Evolutionary conservation across 2,888 invertebrate genomes (phyloP).

Genomic region (Eupithecia subumbrata): DNA sequence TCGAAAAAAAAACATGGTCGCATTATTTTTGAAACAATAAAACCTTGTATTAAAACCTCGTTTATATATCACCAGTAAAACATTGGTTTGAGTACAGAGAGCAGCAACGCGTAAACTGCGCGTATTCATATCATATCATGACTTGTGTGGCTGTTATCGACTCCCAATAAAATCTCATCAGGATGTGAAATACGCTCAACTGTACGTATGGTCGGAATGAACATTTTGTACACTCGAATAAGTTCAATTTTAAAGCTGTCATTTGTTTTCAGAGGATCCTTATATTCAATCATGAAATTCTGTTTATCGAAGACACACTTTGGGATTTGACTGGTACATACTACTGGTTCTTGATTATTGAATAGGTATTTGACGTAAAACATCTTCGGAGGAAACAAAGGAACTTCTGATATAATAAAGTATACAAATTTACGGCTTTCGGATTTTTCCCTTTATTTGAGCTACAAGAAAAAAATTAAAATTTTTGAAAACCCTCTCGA

Average conservation of each 20-base stretch:
- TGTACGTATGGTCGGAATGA: not conserved
- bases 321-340: not conserved
- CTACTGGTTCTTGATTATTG: not conserved
- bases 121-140: not conserved
- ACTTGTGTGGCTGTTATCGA: constrained; percentile 24
- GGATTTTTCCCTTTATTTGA: too few species aligned
- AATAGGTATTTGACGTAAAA: not conserved
- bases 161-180: constrained; percentile 31
- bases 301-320: not conserved
- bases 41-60: not conserved
- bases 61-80: not conserved
- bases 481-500: too few species aligned
- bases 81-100: not conserved
- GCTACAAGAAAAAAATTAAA: too few species aligned
- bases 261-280: not conserved
- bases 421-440: too few species aligned
- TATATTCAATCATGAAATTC: not conserved
- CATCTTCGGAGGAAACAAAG: not conserved
- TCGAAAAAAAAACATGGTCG: not conserved
- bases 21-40: not conserved
- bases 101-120: not conserved
- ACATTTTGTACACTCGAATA: not conserved
- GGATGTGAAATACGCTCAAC: constrained; percentile 8
- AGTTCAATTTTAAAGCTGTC: not conserved
- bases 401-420: not conserved